phyloP scores from a whole-genome alignment of 2,888 invertebrate species.

The Pseudoips prasinana region DNA sequence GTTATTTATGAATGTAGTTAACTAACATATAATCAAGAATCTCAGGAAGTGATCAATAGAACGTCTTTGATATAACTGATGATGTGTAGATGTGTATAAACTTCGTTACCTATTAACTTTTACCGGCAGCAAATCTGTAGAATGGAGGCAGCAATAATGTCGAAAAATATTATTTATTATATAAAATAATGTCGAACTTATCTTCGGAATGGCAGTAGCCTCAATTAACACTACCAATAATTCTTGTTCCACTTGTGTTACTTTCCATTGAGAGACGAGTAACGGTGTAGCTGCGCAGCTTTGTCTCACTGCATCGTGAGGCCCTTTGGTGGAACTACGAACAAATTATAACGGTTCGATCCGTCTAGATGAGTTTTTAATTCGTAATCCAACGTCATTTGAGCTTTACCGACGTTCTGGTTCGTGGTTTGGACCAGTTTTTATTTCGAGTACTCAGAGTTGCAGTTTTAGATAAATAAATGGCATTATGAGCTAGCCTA shows the following conservation, averaged over 20 bases:
- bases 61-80: too few species aligned
- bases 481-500: too few species aligned
- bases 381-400: constrained; percentile 18
- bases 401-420: constrained; percentile 13
- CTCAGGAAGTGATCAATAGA: too few species aligned
- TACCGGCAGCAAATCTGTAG: too few species aligned
- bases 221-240: constrained; percentile 63
- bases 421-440: constrained; percentile 7
- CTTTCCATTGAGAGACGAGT: constrained; percentile 59
- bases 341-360: constrained; percentile 33
- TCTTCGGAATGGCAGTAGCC: constrained; percentile 40
- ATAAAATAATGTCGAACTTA: constrained; percentile 42
- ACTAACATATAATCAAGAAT: too few species aligned
- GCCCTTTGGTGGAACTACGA: constrained; percentile 15
- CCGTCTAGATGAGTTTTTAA: constrained; percentile 34
- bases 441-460: constrained; percentile 1
- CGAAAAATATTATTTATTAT: not conserved
- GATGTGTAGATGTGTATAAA: too few species aligned
- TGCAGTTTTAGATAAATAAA: too few species aligned
- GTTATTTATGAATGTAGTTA: constrained; percentile 3
- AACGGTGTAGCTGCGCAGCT: constrained; percentile 60
- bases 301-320: constrained; percentile 57
- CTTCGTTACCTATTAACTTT: too few species aligned
- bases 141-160: too few species aligned
- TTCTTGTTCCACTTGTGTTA: constrained; percentile 68